These are phyloP conservation scores for Leptoclinus maculatus DNA, from an alignment of 2,797 vertebrate species.

Conservation along the genomic window DNA sequence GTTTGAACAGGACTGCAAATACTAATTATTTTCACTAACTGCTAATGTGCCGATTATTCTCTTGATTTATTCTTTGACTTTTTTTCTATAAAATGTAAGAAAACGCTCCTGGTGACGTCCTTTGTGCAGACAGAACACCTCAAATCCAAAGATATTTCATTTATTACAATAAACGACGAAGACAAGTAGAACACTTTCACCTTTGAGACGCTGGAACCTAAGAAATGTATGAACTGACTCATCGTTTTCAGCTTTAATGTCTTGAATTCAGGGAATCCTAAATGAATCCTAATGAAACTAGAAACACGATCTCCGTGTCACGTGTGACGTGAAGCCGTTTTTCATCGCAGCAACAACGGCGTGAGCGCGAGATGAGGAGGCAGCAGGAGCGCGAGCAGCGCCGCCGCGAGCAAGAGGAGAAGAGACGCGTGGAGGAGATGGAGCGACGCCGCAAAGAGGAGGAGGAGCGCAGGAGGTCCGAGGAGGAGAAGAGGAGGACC, in stretches of 20 bases:
- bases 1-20: neutral
- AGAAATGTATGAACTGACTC: no score
- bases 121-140: neutral
- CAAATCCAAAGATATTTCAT: neutral
- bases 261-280: no score
- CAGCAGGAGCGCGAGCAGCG: slow-evolving; percentile 98
- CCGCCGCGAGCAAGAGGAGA: slow-evolving; percentile 95
- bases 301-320: no score
- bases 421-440: slow-evolving; percentile 93
- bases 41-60: neutral
- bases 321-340: no score
- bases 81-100: neutral
- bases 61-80: no score
- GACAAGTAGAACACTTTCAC: no score
- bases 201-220: no score
- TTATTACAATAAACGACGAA: no score
- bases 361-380: slow-evolving; percentile 94
- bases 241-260: no score
- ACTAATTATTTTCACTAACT: neutral
- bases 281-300: no score
- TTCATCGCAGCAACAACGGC: slow-evolving; percentile 92
- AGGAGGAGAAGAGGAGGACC: slow-evolving; percentile 95
- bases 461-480: slow-evolving; percentile 93
- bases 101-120: no score
- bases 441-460: slow-evolving; percentile 96